Conservation (phyloP, 1,140 invertebrate genomes). For the Phenacoccus solenopsis region DNA sequence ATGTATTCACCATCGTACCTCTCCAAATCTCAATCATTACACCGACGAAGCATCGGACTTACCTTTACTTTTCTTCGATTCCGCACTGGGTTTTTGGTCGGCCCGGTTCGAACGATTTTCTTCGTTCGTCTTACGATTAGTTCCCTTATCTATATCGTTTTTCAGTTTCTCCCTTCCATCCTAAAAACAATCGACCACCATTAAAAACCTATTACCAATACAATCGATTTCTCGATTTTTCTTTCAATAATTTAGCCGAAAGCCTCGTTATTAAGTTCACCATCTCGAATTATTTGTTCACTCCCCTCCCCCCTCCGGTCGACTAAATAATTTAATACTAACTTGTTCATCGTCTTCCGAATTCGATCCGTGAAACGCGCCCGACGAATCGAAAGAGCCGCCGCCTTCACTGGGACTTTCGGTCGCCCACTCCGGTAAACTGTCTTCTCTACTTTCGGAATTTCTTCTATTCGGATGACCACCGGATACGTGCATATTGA, state of each 20-base stretch:
- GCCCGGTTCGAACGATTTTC: neutral
- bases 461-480: neutral
- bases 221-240: too few relatives aligned
- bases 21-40: neutral
- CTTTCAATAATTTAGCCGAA: too few relatives aligned
- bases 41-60: too few relatives aligned
- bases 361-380: conserved; percentile 59
- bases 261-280: too few relatives aligned
- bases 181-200: too few relatives aligned
- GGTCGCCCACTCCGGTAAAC: conserved; percentile 37
- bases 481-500: neutral
- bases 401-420: conserved; percentile 61
- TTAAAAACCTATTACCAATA: too few relatives aligned
- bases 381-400: conserved; percentile 72
- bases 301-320: too few relatives aligned
- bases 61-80: conserved; percentile 4
- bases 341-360: conserved; percentile 42
- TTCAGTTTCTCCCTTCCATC: neutral
- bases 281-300: too few relatives aligned
- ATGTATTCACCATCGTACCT: neutral
- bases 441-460: conserved; percentile 19
- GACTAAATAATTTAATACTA: too few relatives aligned
- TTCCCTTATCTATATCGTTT: neutral
- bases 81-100: neutral
- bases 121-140: neutral